Evolutionary conservation across 2,113 vertebrate species (phyloP).

Genomic region (Cottus gobio): DNA sequence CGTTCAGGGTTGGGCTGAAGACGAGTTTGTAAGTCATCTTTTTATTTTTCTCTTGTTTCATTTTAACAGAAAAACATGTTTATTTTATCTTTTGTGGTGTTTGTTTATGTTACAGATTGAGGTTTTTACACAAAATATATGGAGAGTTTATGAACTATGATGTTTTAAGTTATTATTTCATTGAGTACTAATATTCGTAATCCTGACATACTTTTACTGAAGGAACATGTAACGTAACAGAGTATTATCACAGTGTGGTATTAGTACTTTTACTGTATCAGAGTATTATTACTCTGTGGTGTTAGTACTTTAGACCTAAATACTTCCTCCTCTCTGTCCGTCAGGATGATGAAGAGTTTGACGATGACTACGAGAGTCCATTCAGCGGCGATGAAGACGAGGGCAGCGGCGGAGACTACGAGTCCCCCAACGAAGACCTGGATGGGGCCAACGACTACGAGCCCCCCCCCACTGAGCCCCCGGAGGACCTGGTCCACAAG

Average conservation of each 20-base stretch:
- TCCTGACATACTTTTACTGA: too few species aligned
- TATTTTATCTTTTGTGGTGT: not conserved
- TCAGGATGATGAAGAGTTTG: constrained; percentile 63
- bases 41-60: not conserved
- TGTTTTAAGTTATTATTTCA: too few species aligned
- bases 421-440: constrained; percentile 86
- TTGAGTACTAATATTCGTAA: too few species aligned
- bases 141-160: too few species aligned
- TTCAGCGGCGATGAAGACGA: constrained; percentile 75
- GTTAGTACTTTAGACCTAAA: not conserved
- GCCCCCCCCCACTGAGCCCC: constrained; percentile 87
- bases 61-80: not conserved
- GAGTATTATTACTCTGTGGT: not conserved
- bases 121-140: not conserved
- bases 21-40: constrained; percentile 70
- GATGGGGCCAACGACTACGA: constrained; percentile 86
- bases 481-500: constrained; percentile 81
- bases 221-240: not conserved
- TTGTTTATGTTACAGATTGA: not conserved
- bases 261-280: not conserved
- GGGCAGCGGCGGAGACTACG: constrained; percentile 88
- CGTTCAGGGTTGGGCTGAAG: constrained; percentile 86
- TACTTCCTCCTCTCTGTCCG: not conserved
- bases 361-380: constrained; percentile 93
- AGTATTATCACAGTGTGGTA: not conserved